Base-by-base conservation (phyloP, 2,113 vertebrate species). In the Pseudolaguvia tuberculata region DNA sequence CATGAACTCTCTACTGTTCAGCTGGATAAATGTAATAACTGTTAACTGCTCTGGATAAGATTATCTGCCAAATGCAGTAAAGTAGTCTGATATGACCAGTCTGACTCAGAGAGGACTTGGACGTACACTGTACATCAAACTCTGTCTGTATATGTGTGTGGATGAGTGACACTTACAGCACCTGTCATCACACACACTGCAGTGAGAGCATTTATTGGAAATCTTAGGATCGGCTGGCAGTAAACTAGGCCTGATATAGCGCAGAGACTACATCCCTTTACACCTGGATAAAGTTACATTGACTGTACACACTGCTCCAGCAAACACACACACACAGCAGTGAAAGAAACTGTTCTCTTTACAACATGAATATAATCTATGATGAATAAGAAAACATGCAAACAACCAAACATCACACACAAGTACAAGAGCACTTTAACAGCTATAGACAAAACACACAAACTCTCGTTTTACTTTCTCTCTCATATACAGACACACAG, bases 281-380 rank as follows among this genome's bases (percentile, higher is more conserved):
- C 53, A 57, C 56, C 51, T 50, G 20, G 61, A 13, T 72, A 31
- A 27, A 15, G 39, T 59, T 58, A 51, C 77, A 73, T 51, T 47
- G 42, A 35, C 6, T 21, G 20, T 35, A 48, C 45, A 50, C 25
- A 42, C 52, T 29, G 23, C 62, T 25, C 8, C 2, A 4, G 12
- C 21, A 59, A 70, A 39, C 56, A 35, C 71, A 69, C 48, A 67
- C 61, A 75, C 73, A 75, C 63, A 6, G 55, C 23, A 50, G 18
- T 52, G 20, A 51, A 35, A 20, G 42, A 53, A 11, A 21, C 11
- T 45, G 57, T 12, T 23, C 52, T 59, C 29, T 59, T 72, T 27
- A 58, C 25, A 57, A 25, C 39, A 47, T 18, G 9, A 21, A 55
- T 15, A 35, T 21, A 59, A 25, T 25, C 18, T n/a, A 47, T 29